Conservation (phyloP, 2,888 invertebrate species). For the Rapana venosa region DNA sequence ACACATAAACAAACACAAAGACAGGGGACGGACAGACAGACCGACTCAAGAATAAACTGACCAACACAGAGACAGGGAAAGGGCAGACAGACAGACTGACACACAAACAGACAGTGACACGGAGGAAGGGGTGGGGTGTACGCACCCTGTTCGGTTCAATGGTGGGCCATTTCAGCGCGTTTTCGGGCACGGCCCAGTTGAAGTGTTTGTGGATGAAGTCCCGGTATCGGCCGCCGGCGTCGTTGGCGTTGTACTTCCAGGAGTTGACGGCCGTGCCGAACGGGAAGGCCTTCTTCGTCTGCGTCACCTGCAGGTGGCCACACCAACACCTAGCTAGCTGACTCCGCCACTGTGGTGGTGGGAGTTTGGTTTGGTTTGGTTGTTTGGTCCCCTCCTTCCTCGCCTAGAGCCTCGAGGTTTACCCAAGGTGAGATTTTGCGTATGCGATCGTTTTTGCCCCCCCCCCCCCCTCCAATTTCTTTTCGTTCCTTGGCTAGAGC, state of each 20-base stretch:
- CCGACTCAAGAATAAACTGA: not conserved
- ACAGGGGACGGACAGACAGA: not conserved
- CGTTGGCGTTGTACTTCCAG: constrained; percentile 28
- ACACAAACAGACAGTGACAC: too few species aligned
- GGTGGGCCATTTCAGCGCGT: constrained; percentile 37
- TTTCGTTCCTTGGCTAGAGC: too few species aligned
- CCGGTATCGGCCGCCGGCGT: constrained; percentile 2
- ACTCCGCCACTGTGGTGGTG: not conserved
- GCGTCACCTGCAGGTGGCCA: not conserved
- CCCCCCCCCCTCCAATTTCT: too few species aligned
- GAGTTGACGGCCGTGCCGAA: constrained; percentile 25
- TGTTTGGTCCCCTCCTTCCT: too few species aligned
- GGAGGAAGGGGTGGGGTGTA: not conserved
- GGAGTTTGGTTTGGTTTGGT: too few species aligned
- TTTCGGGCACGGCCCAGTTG: constrained; percentile 42
- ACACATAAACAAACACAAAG: not conserved
- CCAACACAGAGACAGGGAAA: too few species aligned
- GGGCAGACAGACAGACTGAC: not conserved
- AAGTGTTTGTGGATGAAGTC: constrained; percentile 44
- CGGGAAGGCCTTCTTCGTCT: constrained; percentile 25
- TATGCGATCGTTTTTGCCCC: too few species aligned
- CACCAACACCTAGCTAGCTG: not conserved
- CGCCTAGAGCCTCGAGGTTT: too few species aligned
- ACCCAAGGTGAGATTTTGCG: too few species aligned
- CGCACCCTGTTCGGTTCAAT: constrained; percentile 22